Evolutionary conservation across 2,113 vertebrate species (phyloP).

Genomic region (Callaeas wilsoni): DNA sequence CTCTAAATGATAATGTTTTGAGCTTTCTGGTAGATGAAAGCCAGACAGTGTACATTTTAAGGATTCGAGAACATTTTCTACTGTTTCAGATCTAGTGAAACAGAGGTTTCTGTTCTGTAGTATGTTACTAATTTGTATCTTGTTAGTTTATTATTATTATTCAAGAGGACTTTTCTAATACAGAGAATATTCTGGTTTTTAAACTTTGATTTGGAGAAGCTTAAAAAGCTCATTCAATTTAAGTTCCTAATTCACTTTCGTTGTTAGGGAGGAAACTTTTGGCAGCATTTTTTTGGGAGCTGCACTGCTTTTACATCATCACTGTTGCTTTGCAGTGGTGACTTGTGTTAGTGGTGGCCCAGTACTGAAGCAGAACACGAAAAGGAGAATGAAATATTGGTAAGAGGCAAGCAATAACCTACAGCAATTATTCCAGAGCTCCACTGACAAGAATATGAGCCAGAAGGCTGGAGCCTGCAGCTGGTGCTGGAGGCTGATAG

Average conservation of each 20-base stretch:
- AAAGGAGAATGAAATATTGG: neutral
- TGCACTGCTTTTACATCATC: neutral
- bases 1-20: neutral
- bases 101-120: neutral
- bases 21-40: neutral
- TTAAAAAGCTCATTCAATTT: neutral
- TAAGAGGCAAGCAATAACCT: neutral
- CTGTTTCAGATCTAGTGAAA: neutral
- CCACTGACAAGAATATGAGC: neutral
- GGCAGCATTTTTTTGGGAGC: neutral
- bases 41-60: rapidly evolving
- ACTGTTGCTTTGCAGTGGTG: neutral
- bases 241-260: neutral
- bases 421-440: neutral
- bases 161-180: neutral
- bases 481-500: neutral
- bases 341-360: neutral
- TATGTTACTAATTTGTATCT: neutral
- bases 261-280: neutral
- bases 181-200: neutral
- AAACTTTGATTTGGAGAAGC: neutral
- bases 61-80: neutral
- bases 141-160: neutral
- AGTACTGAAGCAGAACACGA: neutral
- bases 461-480: neutral